Evolutionary conservation across 2,113 vertebrate species (phyloP).

Genomic region (Heptranchias perlo): DNA sequence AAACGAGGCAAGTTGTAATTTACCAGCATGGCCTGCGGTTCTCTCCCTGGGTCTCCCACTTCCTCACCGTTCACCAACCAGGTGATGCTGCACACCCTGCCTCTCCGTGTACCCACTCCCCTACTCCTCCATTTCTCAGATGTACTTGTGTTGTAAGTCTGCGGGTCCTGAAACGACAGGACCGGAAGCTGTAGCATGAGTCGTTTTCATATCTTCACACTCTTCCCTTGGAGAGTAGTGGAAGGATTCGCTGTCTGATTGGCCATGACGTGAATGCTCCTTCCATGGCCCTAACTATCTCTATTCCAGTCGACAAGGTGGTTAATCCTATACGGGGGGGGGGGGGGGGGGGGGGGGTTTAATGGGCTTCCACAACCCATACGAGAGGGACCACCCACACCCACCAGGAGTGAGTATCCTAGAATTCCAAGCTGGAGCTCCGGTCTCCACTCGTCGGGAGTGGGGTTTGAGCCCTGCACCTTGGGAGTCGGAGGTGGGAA

Average conservation of each 20-base stretch:
- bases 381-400: too few species aligned
- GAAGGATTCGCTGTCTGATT: neutral
- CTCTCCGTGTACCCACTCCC: neutral
- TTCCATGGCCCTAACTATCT: neutral
- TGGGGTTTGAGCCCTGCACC: too few species aligned
- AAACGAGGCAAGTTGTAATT: neutral
- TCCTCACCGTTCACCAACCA: too few species aligned
- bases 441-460: too few species aligned
- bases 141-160: neutral
- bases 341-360: neutral
- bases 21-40: neutral
- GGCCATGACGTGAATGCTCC: neutral
- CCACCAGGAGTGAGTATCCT: too few species aligned
- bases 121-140: neutral
- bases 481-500: too few species aligned
- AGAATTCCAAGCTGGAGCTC: too few species aligned
- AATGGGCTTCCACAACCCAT: neutral
- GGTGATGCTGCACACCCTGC: neutral
- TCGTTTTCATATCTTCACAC: neutral
- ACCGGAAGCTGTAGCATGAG: neutral
- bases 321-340: neutral
- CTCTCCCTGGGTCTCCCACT: neutral
- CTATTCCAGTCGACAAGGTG: neutral
- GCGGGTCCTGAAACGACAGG: neutral
- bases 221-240: neutral